Percentiles rank a stretch among this genome's conserved stretches.
phyloP scores from a whole-genome alignment of 2,113 vertebrate species.

The Percina caprodes region DNA sequence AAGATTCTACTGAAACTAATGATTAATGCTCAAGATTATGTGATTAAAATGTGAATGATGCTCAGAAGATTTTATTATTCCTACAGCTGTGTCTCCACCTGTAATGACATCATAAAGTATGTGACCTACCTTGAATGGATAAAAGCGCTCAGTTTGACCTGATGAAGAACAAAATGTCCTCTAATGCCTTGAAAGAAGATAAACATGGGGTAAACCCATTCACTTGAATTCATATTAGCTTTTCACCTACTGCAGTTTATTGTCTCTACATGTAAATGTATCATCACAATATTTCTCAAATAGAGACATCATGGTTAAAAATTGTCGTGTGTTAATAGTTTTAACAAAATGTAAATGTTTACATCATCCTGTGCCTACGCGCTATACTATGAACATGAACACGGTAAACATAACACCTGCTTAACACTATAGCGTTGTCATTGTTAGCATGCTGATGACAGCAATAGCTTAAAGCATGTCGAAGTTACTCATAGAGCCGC shows the following conservation, averaged over 20 bases:
- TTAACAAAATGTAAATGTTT: too few relatives aligned
- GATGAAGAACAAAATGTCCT: not conserved
- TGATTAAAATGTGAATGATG: not conserved
- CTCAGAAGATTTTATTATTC: not conserved
- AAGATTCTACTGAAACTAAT: conserved; percentile 5
- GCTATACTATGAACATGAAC: too few relatives aligned
- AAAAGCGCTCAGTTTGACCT: not conserved
- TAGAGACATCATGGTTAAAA: too few relatives aligned
- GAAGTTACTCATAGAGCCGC: not conserved
- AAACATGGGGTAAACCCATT: too few relatives aligned
- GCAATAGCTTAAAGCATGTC: not conserved
- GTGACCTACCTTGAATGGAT: not conserved
- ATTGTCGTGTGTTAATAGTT: too few relatives aligned
- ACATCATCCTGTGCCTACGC: too few relatives aligned
- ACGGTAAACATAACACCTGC: too few relatives aligned
- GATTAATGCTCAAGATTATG: conserved; percentile 32
- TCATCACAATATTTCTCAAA: not conserved
- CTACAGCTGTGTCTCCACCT: not conserved
- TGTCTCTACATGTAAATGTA: not conserved
- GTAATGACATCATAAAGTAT: conserved; percentile 12
- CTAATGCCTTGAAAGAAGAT: not conserved
- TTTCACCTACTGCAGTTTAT: not conserved
- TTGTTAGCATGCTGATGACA: not conserved
- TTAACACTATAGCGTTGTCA: not conserved
- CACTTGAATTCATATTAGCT: not conserved